These are phyloP conservation scores for Rhopalosiphum maidis DNA, from an alignment of 1,140 invertebrate genomes.

Conservation along the genomic window DNA sequence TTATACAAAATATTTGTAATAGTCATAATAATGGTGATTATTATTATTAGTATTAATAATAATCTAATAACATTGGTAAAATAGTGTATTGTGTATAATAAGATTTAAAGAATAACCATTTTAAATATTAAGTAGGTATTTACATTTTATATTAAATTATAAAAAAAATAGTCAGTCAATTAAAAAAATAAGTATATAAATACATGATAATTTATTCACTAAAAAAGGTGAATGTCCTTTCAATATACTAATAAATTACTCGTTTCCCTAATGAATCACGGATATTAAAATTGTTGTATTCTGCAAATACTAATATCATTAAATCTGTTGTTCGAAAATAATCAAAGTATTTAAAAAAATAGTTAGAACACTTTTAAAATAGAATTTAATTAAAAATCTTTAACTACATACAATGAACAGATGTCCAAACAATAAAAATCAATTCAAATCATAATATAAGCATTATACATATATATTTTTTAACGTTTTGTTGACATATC, in stretches of 20 bases:
- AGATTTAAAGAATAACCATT: not conserved
- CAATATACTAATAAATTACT: not conserved
- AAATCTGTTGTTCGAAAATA: not conserved
- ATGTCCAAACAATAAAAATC: not conserved
- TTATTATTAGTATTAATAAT: no score
- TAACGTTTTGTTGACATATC: not conserved
- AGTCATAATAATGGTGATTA: not conserved
- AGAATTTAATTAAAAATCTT: not conserved
- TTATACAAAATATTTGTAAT: no score
- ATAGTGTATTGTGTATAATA: no score
- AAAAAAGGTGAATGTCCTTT: not conserved
- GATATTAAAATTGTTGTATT: not conserved
- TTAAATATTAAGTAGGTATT: not conserved
- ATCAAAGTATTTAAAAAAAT: not conserved
- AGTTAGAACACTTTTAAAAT: not conserved
- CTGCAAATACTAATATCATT: not conserved
- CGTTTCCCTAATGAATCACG: not conserved
- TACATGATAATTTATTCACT: not conserved
- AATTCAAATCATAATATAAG: not conserved
- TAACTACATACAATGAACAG: not conserved
- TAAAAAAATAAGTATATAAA: not conserved
- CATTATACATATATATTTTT: not conserved
- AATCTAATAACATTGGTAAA: no score
- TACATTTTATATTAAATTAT: not conserved
- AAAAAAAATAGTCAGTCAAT: not conserved